Conservation (phyloP, 2,888 invertebrate species). For the Pomacea canaliculata region DNA sequence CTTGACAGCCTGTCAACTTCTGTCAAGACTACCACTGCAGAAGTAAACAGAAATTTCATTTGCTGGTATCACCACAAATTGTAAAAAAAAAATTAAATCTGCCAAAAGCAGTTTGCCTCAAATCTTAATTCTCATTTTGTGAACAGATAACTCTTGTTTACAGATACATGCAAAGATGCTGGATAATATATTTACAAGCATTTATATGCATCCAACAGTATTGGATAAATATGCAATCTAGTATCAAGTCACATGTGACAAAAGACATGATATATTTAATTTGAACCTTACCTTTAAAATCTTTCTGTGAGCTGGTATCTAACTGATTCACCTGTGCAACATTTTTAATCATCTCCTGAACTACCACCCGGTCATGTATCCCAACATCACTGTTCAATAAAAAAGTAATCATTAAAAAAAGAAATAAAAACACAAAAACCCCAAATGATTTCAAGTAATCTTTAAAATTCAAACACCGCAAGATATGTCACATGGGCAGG, state of each 20-base stretch:
- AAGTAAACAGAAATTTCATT: slow-evolving; percentile 13
- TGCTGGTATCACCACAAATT: background rate
- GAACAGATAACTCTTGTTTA: no score
- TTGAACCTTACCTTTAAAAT: slow-evolving; percentile 83
- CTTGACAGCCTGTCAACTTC: slow-evolving; percentile 95
- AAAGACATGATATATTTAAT: no score
- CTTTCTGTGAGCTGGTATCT: slow-evolving; percentile 84
- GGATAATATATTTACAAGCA: no score
- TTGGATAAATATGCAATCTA: no score
- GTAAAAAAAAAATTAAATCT: no score
- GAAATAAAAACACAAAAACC: background rate
- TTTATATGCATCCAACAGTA: no score
- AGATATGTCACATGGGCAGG: no score
- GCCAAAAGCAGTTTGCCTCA: no score
- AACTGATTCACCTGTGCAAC: slow-evolving; percentile 97
- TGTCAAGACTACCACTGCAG: slow-evolving; percentile 89
- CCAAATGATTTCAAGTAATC: background rate
- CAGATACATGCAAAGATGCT: no score
- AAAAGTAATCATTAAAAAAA: background rate
- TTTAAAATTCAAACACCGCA: no score
- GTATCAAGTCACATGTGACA: no score
- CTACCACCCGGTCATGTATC: slow-evolving; percentile 90
- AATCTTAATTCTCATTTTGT: no score
- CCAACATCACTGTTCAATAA: slow-evolving; percentile 88
- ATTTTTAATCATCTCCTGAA: slow-evolving; percentile 97